Evolutionary conservation across 1,140 invertebrate genomes (phyloP).

Genomic region (Platorchestia sp.): DNA sequence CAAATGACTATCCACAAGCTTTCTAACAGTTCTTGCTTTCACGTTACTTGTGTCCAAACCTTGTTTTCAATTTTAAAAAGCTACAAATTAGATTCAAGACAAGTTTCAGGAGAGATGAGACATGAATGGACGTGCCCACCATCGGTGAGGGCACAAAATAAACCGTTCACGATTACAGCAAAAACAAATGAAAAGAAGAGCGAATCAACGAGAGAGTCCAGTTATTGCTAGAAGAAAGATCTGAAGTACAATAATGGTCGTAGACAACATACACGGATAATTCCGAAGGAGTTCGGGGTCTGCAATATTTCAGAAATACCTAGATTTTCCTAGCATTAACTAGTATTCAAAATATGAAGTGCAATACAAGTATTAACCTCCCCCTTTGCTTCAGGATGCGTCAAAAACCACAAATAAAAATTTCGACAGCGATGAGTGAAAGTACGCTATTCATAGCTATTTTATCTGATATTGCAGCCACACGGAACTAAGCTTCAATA

Average conservation of each 20-base stretch:
- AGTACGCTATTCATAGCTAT: background rate
- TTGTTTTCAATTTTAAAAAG: background rate
- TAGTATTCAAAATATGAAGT: background rate
- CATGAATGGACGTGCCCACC: background rate
- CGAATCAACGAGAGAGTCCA: too few species aligned
- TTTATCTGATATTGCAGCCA: background rate
- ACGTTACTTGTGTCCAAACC: background rate
- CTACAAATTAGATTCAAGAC: background rate
- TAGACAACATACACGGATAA: background rate
- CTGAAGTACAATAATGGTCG: background rate
- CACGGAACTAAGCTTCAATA: background rate
- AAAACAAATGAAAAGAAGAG: background rate
- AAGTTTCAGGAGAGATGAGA: background rate
- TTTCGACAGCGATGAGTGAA: background rate
- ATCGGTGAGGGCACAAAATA: background rate
- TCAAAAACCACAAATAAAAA: background rate
- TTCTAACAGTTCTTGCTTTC: background rate
- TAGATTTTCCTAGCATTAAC: background rate
- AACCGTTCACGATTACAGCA: background rate
- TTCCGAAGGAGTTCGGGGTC: background rate
- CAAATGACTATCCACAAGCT: background rate
- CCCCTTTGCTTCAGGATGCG: background rate
- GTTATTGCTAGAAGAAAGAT: background rate
- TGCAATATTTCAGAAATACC: background rate
- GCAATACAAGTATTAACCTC: background rate